Evolutionary conservation across 2,113 vertebrate genomes (phyloP).

Genomic region (Physeter macrocephalus): DNA sequence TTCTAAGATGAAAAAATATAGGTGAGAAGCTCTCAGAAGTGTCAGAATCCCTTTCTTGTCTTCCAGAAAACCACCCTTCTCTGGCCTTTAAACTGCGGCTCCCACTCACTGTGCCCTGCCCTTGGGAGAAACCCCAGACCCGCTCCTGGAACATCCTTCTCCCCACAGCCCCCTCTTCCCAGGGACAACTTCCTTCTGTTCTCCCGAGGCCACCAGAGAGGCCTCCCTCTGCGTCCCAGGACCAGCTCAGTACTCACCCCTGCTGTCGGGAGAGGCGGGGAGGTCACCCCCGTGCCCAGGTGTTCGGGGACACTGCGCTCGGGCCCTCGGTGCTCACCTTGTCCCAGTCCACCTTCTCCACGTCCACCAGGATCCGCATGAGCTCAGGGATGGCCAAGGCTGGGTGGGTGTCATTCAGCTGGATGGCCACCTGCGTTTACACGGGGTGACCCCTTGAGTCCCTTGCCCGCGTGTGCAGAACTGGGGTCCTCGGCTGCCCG

Average conservation of each 20-base stretch:
- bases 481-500: neutral
- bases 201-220: neutral
- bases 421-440: constrained; percentile 87
- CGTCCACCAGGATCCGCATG: constrained; percentile 89
- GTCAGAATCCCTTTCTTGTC: neutral
- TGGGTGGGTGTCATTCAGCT: constrained; percentile 91
- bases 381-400: constrained; percentile 91
- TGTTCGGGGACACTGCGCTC: too few species aligned
- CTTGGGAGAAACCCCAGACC: neutral
- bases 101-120: neutral
- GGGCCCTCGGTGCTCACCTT: constrained; percentile 77
- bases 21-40: neutral
- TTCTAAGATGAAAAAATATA: neutral
- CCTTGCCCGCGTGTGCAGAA: rapidly evolving
- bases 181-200: neutral
- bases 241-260: neutral
- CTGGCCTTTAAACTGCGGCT: neutral
- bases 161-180: neutral
- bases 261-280: rapidly evolving
- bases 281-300: neutral
- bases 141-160: neutral
- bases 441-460: neutral
- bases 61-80: neutral
- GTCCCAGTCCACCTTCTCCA: constrained; percentile 89
- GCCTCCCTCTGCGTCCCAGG: neutral